Evolutionary conservation across 2,113 vertebrate species (phyloP).

Genomic region (Sprattus sprattus): DNA sequence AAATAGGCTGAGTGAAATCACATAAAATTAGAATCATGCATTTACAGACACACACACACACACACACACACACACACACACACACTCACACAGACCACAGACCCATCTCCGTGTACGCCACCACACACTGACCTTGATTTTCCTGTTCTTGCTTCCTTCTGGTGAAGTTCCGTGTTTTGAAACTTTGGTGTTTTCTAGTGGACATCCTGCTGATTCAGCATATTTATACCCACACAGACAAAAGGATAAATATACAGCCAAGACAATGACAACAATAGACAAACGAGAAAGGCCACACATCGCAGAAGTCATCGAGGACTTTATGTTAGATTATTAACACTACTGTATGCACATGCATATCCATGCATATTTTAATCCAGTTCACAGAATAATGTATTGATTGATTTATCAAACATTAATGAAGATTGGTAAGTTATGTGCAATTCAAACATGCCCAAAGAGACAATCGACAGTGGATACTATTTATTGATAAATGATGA

Average conservation of each 20-base stretch:
- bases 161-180: not conserved
- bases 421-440: not conserved
- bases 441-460: not conserved
- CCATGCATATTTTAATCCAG: not conserved
- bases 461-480: not conserved
- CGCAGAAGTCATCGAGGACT: not conserved
- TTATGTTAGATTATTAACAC: not conserved
- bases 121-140: constrained; percentile 19
- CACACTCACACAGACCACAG: not conserved
- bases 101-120: not conserved
- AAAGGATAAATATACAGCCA: not conserved
- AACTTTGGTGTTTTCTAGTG: constrained; percentile 3
- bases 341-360: not conserved
- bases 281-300: not conserved
- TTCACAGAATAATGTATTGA: not conserved
- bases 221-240: constrained; percentile 43
- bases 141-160: constrained; percentile 14
- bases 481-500: not conserved
- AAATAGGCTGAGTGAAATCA: not conserved
- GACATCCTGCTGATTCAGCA: constrained; percentile 41
- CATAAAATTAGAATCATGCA: not conserved
- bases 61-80: not conserved
- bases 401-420: not conserved
- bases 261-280: not conserved
- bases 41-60: not conserved